Base-by-base conservation (phyloP, 2,113 vertebrate genomes). In the Pantherophis guttatus region DNA sequence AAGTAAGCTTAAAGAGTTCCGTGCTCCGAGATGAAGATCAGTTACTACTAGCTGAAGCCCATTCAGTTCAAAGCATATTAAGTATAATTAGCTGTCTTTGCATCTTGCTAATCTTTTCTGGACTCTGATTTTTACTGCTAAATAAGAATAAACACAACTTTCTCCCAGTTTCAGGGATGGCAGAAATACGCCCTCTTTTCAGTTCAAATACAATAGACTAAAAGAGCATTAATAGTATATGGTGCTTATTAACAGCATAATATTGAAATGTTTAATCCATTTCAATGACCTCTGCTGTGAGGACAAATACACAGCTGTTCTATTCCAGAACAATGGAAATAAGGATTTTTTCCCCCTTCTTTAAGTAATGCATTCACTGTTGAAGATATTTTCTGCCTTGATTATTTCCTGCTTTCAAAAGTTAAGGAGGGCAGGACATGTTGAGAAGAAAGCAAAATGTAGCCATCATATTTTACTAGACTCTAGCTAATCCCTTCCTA, bases 401-500 rank as follows among this genome's bases (percentile, higher is more conserved):
- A 95, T 96, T 96, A 95, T 94, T 96, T 97, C 96, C 94, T 95
- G 96, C 93, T 94, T 93, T 57, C 48, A 19, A 88, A n/a, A 94
- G 91, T 97, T 97, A 96, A 91, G 55, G 96, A 92, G 96, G 95
- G n/a, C 29, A 94, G 95, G 96, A 95, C 81, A 92, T 86, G 1
- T 95, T 95, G 89, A 89, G 89, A 96, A 95, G 92, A 94, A 81
- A 93, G 94, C 89, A 95, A 96, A 95, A 96, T 95, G 88, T 87
- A 95, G 95, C 91, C 95, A 95, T 93, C 94, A 95, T 95, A 96
- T 95, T 96, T 96, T 96, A 96, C 95, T 93, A 94, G 92, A 95
- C 94, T 96, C 94, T 87, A 96, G 89, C 93, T 94, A 94, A 94
- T 95, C 96, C 95, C 97, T 97, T 97, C 97, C 97, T 97, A 95